Evolutionary conservation across 2,888 invertebrate genomes (phyloP).

Genomic region (Eucera pruinosa): DNA sequence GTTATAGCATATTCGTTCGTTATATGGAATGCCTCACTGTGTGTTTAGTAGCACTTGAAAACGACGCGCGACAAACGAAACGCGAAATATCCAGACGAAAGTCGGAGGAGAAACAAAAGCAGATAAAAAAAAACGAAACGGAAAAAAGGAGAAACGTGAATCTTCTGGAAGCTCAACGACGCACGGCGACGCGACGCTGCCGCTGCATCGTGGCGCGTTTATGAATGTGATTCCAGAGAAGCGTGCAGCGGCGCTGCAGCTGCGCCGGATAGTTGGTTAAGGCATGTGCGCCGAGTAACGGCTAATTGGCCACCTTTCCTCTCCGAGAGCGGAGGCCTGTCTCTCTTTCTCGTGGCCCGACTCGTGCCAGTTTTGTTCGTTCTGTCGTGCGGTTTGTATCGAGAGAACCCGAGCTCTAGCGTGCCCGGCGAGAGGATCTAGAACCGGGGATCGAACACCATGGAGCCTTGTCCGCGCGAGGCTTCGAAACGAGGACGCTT

Average conservation of each 20-base stretch:
- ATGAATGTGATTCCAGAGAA: constrained; percentile 58
- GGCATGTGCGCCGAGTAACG: constrained; percentile 80
- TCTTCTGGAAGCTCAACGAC: constrained; percentile 29
- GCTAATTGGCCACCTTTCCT: constrained; percentile 83
- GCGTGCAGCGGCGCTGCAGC: constrained; percentile 64
- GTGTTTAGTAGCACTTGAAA: neutral
- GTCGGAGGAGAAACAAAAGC: neutral
- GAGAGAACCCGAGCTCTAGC: constrained; percentile 26
- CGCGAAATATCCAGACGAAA: neutral
- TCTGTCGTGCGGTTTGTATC: constrained; percentile 66
- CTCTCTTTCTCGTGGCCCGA: constrained; percentile 64
- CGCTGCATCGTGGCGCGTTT: constrained; percentile 37
- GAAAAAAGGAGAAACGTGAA: neutral
- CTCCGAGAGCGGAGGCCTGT: constrained; percentile 71
- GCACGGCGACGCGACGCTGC: constrained; percentile 28
- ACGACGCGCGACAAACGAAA: neutral
- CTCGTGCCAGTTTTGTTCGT: constrained; percentile 73
- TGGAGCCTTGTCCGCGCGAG: constrained; percentile 39
- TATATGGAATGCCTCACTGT: too few relatives aligned
- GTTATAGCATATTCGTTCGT: too few relatives aligned
- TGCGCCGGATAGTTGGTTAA: constrained; percentile 68
- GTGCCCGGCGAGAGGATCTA: constrained; percentile 18
- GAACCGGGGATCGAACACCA: constrained; percentile 34
- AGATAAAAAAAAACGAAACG: neutral
- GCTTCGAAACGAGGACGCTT: constrained; percentile 40